Conservation (phyloP, 2,888 invertebrate genomes). For the Acleris laterana region DNA sequence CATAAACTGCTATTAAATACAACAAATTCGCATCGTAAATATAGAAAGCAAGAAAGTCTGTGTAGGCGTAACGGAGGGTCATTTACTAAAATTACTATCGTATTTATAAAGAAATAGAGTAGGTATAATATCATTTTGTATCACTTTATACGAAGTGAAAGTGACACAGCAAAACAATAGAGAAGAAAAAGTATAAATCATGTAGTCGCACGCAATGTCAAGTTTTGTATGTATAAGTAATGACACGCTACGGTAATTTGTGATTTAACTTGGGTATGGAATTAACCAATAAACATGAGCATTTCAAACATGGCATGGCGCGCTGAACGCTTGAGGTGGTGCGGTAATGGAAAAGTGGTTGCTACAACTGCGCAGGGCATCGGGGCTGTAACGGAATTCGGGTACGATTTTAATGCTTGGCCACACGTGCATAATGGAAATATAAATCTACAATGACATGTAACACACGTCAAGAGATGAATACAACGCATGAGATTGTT, state of each 20-base stretch:
- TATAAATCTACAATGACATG: neutral
- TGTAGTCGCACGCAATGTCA: constrained; percentile 33
- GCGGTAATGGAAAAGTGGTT: constrained; percentile 31
- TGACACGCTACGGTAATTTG: constrained; percentile 29
- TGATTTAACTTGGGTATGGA: constrained; percentile 32
- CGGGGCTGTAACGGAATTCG: constrained; percentile 25
- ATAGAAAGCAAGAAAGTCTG: constrained; percentile 30
- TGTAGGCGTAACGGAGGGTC: constrained; percentile 14
- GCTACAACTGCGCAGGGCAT: constrained; percentile 21
- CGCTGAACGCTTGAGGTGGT: constrained; percentile 31
- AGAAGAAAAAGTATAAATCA: constrained; percentile 37
- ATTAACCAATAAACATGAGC: constrained; percentile 28
- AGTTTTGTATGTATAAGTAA: constrained; percentile 32
- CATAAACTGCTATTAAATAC: constrained; percentile 19
- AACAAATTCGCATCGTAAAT: constrained; percentile 23
- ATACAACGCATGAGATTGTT: too few relatives aligned
- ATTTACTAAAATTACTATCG: constrained; percentile 32
- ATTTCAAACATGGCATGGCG: constrained; percentile 24
- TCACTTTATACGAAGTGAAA: constrained; percentile 41
- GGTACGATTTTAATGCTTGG: constrained; percentile 14
- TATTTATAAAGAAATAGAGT: constrained; percentile 33
- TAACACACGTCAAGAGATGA: too few relatives aligned
- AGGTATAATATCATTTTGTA: constrained; percentile 20
- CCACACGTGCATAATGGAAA: constrained; percentile 7
- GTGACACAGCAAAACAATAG: constrained; percentile 38